A percentile compares a stretch with the other conserved stretches of the same genome.
Conservation (phyloP, 2,888 invertebrate species). For the Clanis bilineata region DNA sequence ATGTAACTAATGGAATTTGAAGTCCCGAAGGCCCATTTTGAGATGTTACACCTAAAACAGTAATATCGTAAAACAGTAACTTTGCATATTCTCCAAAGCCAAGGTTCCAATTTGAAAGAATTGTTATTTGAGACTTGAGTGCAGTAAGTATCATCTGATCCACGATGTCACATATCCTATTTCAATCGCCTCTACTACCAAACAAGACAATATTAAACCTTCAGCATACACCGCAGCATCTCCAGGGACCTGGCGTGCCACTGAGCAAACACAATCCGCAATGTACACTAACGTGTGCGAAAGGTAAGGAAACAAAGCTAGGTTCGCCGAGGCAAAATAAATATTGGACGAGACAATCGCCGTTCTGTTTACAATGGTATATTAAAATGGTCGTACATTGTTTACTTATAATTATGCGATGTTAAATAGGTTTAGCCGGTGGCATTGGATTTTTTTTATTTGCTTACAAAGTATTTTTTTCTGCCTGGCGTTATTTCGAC, state of each 20-base stretch:
- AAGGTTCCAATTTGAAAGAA: no score
- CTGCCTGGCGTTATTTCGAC: no score
- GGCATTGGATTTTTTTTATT: no score
- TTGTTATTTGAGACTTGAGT: not conserved
- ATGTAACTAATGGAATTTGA: no score
- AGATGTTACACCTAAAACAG: no score
- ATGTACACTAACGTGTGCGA: not conserved
- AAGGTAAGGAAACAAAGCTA: not conserved
- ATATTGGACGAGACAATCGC: slow-evolving; percentile 5
- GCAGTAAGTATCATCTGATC: not conserved
- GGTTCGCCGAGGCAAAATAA: slow-evolving; percentile 7
- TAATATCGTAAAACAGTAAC: no score
- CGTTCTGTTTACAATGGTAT: not conserved
- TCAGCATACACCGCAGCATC: not conserved
- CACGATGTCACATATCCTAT: not conserved
- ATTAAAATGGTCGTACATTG: not conserved
- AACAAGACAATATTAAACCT: not conserved
- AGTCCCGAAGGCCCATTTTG: no score
- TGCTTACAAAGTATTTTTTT: no score
- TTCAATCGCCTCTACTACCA: not conserved
- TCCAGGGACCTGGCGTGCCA: not conserved
- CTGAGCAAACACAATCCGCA: slow-evolving; percentile 7
- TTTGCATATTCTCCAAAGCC: no score
- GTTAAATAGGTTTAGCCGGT: not conserved
- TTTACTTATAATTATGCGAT: not conserved